Evolutionary conservation across 2,113 vertebrate species (phyloP), one percentile per base, ranked within the genome.

Genomic region (Hippocampus barbouri): DNA sequence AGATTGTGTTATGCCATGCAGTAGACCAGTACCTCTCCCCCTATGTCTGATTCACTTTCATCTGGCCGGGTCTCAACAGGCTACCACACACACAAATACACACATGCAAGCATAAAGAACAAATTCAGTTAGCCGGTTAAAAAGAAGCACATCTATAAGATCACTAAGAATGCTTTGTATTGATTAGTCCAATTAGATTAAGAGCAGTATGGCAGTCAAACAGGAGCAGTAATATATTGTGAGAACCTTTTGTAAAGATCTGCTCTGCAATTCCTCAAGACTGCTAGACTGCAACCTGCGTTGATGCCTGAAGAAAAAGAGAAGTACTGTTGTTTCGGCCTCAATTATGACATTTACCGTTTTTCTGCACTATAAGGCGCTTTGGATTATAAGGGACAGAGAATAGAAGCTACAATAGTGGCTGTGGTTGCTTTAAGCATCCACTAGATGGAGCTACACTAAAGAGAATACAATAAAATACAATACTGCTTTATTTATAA

Each of bases 201-300:
- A 56, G 1, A 40, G 53, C 20, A 18, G 10, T 8, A 43, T 51
- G 2, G 67, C 0, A 60, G 21, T 0, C n/a, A 25, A 25, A 68
- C 0, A 62, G 2, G n/a, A 18, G 38, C 43, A 60, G 64, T 8
- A 47, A 76, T 61, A 40, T 21, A 54, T 9, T 43, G n/a, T 9
- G 43, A 25, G 20, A 61, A 99, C 97, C 96, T 96, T 96, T 87
- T 93, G 92, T 72, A 93, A 64, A 25, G 91, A 91, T 80, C 92
- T 93, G 61, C 93, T 95, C 85, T 96, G 95, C 81, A 99, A 69
- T 83, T 99, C 96, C 87, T 98, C 96, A 4, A 99, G 91, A 69
- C 97, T 99, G 73, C 91, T 94, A 64, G 96, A 98, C 70, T 96
- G 87, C 75, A 95, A 92, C 82, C 94, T 93, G 80, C 86, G 90